Evolutionary conservation across 1,140 invertebrate species (phyloP).

Genomic region (Sipha flava): DNA sequence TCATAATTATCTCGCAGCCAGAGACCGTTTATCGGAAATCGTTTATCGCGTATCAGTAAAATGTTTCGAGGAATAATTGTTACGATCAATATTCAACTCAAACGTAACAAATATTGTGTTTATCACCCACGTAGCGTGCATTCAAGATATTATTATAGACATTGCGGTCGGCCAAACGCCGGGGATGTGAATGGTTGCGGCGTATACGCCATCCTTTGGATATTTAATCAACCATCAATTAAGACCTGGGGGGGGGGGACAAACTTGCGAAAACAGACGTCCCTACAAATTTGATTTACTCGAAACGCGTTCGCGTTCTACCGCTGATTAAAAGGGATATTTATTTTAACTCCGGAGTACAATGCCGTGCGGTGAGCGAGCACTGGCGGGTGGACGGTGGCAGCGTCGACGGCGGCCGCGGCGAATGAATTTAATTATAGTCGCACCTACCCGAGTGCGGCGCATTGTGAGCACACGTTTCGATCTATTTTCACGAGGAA

Average conservation of each 20-base stretch:
- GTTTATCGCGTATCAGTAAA: no score
- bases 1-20: not conserved
- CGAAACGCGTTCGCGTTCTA: not conserved
- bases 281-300: not conserved
- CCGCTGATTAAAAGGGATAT: not conserved
- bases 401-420: no score
- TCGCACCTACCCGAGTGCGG: not conserved
- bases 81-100: no score
- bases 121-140: no score
- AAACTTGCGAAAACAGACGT: not conserved
- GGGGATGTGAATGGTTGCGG: no score
- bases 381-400: not conserved
- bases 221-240: not conserved
- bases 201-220: not conserved
- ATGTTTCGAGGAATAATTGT: no score
- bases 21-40: no score
- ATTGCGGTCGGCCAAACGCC: no score
- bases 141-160: no score
- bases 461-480: not conserved
- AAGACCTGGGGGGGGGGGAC: not conserved
- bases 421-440: not conserved
- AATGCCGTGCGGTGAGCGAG: not conserved
- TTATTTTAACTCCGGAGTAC: not conserved
- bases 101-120: no score
- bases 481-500: not conserved